These are phyloP conservation scores for Drosophila nannoptera DNA, from an alignment of 1,140 invertebrate genomes.

Conservation along the genomic window DNA sequence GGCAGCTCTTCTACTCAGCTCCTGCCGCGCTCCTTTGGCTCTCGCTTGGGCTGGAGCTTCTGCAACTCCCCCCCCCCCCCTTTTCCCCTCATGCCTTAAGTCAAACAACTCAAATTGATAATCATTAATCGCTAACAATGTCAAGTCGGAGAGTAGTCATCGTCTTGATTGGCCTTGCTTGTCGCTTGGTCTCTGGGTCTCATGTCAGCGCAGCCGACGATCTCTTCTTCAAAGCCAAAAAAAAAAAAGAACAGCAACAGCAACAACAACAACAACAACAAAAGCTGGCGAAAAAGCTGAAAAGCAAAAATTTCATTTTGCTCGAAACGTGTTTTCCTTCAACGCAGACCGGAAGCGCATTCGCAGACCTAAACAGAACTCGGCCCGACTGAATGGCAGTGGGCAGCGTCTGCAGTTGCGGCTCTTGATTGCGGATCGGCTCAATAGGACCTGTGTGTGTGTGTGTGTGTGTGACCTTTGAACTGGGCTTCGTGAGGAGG, in stretches of 20 bases:
- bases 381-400: conserved; percentile 45
- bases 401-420: neutral
- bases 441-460: no score
- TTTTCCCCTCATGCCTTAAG: no score
- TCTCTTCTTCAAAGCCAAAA: conserved; percentile 13
- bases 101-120: conserved; percentile 28
- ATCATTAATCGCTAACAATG: conserved; percentile 43
- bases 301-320: conserved; percentile 52
- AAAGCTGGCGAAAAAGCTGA: conserved; percentile 43
- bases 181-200: conserved; percentile 3
- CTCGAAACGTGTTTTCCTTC: conserved; percentile 65
- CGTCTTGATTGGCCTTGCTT: conserved; percentile 24
- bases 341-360: conserved; percentile 64
- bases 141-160: conserved; percentile 29
- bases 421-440: neutral
- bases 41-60: no score
- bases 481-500: no score
- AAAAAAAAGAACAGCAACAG: neutral
- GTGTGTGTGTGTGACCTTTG: neutral
- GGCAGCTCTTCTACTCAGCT: no score
- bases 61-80: no score
- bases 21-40: no score
- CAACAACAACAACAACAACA: no score
- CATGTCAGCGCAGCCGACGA: conserved; percentile 30
- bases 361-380: conserved; percentile 67